A percentile compares a stretch with the other conserved stretches of the same genome.
Evolutionary conservation across 2,888 invertebrate genomes (phyloP).

Genomic region (Napeogenes inachia): DNA sequence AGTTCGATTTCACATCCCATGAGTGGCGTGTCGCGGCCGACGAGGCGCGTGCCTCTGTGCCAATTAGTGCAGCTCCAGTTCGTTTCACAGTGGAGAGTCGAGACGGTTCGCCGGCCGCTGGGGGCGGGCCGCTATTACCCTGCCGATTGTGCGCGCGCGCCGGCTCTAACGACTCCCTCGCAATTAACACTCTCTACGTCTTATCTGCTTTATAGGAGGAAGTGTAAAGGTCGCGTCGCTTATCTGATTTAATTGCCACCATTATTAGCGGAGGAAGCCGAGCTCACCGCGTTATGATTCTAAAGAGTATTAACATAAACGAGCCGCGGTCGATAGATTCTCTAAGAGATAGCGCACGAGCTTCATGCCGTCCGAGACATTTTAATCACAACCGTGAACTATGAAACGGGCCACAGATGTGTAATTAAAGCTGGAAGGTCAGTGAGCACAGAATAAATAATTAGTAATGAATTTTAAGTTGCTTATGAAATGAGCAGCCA

Average conservation of each 20-base stretch:
- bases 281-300: conserved; percentile 68
- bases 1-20: conserved; percentile 74
- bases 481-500: conserved; percentile 68
- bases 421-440: conserved; percentile 74
- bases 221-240: conserved; percentile 72
- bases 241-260: conserved; percentile 70
- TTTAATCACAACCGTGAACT: conserved; percentile 76
- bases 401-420: conserved; percentile 60
- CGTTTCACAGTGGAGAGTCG: conserved; percentile 65
- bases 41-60: conserved; percentile 62
- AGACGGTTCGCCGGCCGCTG: conserved; percentile 58
- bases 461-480: conserved; percentile 67
- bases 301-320: conserved; percentile 68
- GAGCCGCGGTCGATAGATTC: conserved; percentile 54
- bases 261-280: conserved; percentile 65
- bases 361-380: conserved; percentile 61
- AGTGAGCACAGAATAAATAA: conserved; percentile 70
- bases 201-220: conserved; percentile 53
- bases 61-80: conserved; percentile 77
- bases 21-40: conserved; percentile 56
- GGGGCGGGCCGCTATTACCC: conserved; percentile 52
- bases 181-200: conserved; percentile 61
- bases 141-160: conserved; percentile 45
- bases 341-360: conserved; percentile 57
- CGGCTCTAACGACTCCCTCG: conserved; percentile 36